A percentile compares a stretch with the other conserved stretches of the same genome.
Evolutionary conservation across 2,113 vertebrate genomes (phyloP).

Genomic region (Syngnathus scovelli): DNA sequence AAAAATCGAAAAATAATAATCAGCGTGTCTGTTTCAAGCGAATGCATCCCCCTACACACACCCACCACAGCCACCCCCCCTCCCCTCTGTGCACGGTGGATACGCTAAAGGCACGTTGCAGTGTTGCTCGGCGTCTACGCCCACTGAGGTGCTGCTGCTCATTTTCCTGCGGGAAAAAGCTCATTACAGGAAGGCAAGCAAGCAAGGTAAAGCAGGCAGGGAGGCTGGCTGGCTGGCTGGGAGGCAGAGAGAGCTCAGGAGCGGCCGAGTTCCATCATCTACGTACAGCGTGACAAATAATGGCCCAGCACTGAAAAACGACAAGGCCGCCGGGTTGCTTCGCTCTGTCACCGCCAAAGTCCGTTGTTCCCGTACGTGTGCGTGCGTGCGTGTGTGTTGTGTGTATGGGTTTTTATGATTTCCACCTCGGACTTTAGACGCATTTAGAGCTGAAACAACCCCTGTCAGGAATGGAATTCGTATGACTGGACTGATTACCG

Average conservation of each 20-base stretch:
- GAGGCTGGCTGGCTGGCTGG: constrained; percentile 24
- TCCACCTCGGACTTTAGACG: constrained; percentile 5
- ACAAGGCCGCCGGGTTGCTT: constrained; percentile 41
- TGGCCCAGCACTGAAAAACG: constrained; percentile 41
- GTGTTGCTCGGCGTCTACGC: constrained; percentile 40
- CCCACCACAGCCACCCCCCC: neutral
- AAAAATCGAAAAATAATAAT: no score
- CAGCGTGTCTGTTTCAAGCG: neutral
- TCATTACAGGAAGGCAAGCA: constrained; percentile 50
- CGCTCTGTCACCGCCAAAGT: constrained; percentile 19
- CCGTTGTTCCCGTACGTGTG: neutral
- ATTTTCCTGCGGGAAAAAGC: constrained; percentile 33
- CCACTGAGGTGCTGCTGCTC: constrained; percentile 51
- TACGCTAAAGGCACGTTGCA: constrained; percentile 4
- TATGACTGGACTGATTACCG: constrained; percentile 25
- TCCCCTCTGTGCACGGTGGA: neutral
- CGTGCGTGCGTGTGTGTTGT: neutral
- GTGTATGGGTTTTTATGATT: neutral
- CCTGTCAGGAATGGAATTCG: constrained; percentile 30
- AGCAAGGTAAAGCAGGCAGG: constrained; percentile 11
- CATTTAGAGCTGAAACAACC: neutral
- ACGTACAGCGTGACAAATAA: constrained; percentile 31
- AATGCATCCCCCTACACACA: neutral
- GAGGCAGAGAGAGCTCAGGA: constrained; percentile 21
- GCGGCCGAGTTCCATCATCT: constrained; percentile 37